Evolutionary conservation across 2,797 vertebrate genomes (phyloP).

Genomic region (Esox masquinongy): DNA sequence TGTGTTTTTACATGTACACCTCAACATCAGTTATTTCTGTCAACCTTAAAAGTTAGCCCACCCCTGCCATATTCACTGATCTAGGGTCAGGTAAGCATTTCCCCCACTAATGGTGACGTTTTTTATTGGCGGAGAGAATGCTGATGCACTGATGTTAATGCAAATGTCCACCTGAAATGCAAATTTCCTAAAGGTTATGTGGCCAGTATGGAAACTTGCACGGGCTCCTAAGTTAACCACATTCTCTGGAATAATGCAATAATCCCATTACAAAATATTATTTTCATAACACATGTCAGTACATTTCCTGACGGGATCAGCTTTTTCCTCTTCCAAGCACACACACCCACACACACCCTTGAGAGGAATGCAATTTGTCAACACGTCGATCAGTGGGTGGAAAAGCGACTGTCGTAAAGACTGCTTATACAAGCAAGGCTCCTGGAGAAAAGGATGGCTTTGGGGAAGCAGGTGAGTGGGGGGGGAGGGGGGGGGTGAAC

Average conservation of each 20-base stretch:
- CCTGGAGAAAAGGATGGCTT: slow-evolving; percentile 49
- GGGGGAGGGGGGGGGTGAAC: slow-evolving; percentile 22
- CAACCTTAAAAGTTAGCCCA: too few species aligned
- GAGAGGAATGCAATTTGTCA: slow-evolving; percentile 57
- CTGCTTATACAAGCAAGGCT: slow-evolving; percentile 55
- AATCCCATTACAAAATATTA: background rate
- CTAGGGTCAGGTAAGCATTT: background rate
- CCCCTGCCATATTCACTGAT: background rate
- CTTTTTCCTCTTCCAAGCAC: slow-evolving; percentile 7
- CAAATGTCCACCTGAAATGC: background rate
- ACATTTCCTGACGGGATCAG: background rate
- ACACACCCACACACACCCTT: slow-evolving; percentile 22
- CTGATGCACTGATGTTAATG: background rate
- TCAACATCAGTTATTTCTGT: too few species aligned
- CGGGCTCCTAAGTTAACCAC: background rate
- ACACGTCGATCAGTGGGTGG: slow-evolving; percentile 45
- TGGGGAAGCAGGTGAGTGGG: slow-evolving; percentile 16
- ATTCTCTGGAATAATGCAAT: background rate
- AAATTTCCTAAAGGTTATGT: background rate
- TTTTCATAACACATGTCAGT: background rate
- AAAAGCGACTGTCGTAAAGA: slow-evolving; percentile 56
- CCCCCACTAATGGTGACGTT: background rate
- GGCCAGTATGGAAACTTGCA: background rate
- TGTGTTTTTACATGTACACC: too few species aligned
- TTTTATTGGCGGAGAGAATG: background rate